These are phyloP conservation scores for Plecturocebus donacophilus DNA, from an alignment of 2,113 vertebrate genomes.

Conservation along the genomic window DNA sequence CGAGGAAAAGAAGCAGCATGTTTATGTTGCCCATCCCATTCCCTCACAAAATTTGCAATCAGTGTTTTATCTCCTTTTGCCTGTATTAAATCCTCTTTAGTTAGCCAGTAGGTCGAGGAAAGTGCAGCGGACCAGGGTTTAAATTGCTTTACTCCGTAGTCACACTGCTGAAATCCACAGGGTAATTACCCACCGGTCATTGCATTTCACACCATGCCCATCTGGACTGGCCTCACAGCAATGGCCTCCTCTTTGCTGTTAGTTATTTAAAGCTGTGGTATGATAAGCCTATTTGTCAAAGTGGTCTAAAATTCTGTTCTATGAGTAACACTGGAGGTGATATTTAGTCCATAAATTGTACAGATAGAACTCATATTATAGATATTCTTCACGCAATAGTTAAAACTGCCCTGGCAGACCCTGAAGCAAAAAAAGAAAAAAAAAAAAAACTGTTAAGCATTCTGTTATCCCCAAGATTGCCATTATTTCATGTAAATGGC, in stretches of 20 bases:
- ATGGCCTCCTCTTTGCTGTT: not conserved
- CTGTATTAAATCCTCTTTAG: slow-evolving; percentile 6
- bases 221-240: not conserved
- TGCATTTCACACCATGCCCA: not conserved
- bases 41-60: not conserved
- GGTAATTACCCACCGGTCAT: not conserved
- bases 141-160: not conserved
- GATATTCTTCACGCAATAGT: not conserved
- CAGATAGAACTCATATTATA: not conserved
- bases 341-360: not conserved
- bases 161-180: not conserved
- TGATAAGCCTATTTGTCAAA: not conserved
- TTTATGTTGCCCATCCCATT: not conserved
- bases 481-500: not conserved
- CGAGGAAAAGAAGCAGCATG: not conserved
- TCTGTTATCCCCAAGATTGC: not conserved
- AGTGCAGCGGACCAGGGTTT: not conserved
- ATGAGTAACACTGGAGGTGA: not conserved
- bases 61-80: not conserved
- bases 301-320: not conserved
- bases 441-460: not conserved
- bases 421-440: not conserved
- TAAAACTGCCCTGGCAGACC: not conserved
- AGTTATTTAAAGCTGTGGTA: not conserved
- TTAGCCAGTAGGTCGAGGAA: not conserved